Conservation (phyloP, 2,888 invertebrate genomes). For the Drosophila austrosaltans region DNA sequence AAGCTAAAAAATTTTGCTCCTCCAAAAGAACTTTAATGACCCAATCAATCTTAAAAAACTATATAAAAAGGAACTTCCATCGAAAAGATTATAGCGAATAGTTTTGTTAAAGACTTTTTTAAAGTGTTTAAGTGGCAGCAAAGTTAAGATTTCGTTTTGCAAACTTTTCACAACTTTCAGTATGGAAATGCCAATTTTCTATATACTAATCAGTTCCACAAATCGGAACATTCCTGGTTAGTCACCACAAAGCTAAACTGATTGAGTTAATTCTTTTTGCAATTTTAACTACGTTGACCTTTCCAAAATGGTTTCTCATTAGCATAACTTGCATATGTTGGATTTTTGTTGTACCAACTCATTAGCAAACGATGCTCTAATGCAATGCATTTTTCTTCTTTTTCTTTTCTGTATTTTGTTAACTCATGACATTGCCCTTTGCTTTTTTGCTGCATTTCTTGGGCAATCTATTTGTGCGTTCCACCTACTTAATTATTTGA, state of each 20-base stretch:
- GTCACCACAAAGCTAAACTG: neutral
- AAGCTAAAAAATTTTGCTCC: too few relatives aligned
- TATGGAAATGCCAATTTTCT: neutral
- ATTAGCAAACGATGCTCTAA: constrained; percentile 27
- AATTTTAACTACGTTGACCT: neutral
- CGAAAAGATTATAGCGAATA: too few relatives aligned
- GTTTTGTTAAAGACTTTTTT: too few relatives aligned
- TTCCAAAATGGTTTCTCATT: constrained; percentile 30
- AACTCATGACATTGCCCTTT: constrained; percentile 24
- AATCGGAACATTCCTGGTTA: neutral
- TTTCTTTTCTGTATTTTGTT: neutral
- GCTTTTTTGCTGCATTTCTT: constrained; percentile 3
- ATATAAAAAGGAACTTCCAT: too few relatives aligned
- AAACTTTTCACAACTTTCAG: neutral
- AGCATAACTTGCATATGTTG: constrained; percentile 41
- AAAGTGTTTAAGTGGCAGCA: too few relatives aligned
- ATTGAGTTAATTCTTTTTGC: neutral
- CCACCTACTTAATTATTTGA: constrained; percentile 79
- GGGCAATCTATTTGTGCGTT: constrained; percentile 34
- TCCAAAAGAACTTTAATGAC: too few relatives aligned
- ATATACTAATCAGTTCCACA: neutral
- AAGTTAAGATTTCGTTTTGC: too few relatives aligned
- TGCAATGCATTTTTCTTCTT: neutral
- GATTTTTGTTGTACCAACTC: constrained; percentile 13
- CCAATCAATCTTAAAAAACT: too few relatives aligned